Percentiles rank a stretch among this genome's conserved stretches.
phyloP scores from a whole-genome alignment of 2,113 vertebrate genomes.

The Callaeas wilsoni region DNA sequence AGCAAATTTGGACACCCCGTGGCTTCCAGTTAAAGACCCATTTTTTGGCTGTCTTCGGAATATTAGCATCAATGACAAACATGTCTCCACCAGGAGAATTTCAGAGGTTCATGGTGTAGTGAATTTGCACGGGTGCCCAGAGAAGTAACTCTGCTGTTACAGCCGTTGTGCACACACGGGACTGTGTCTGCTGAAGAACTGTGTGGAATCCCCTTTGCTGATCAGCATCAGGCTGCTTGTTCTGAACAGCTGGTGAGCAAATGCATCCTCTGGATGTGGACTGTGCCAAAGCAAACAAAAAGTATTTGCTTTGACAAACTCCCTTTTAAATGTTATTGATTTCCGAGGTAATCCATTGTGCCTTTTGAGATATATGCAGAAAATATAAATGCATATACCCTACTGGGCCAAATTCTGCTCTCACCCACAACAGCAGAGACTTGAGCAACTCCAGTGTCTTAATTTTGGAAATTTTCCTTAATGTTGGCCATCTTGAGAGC shows the following conservation, averaged over 20 bases:
- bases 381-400: slow-evolving; percentile 5
- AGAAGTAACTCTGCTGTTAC: slow-evolving; percentile 42
- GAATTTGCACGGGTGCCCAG: slow-evolving; percentile 84
- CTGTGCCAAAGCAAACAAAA: neutral
- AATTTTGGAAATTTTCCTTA: neutral
- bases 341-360: neutral
- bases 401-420: slow-evolving; percentile 19
- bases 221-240: neutral
- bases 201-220: neutral
- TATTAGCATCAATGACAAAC: slow-evolving; percentile 76
- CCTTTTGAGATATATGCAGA: neutral
- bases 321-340: neutral
- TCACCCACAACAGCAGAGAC: neutral
- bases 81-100: slow-evolving; percentile 70
- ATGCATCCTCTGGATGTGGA: neutral
- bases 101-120: slow-evolving; percentile 76
- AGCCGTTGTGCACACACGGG: neutral
- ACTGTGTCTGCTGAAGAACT: neutral
- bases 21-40: slow-evolving; percentile 72
- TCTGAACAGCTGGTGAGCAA: neutral
- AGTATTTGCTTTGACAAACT: neutral
- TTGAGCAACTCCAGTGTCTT: neutral
- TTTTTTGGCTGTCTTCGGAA: slow-evolving; percentile 86
- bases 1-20: slow-evolving; percentile 41
- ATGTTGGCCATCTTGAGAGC: neutral